Base-by-base conservation (phyloP, 2,797 vertebrate genomes). In the Cirrhinus mrigala region DNA sequence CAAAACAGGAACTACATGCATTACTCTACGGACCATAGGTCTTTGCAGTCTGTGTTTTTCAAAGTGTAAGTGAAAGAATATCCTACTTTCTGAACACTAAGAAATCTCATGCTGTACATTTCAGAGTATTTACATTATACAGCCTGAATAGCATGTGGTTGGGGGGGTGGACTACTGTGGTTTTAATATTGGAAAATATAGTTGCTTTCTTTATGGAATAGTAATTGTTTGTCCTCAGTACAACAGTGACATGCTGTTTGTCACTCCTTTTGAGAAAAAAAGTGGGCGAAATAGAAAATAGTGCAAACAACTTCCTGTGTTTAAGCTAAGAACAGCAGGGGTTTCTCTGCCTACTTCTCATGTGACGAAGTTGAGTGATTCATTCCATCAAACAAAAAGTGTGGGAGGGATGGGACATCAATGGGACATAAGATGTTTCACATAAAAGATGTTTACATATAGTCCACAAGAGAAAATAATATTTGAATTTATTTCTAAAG, bases 311-410 rank as follows among this genome's bases (percentile, higher is more conserved):
- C 79, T 75, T 71, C 48, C n/a, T 79, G 40, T 81, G 70, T 68
- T 83, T 85, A 82, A 82, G 68, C 60, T 81, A 46, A 54, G 76
- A 82, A 46, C 85, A 76, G 85, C 81, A 84, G 82, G 79, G 50
- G 33, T 18, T 48, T 20, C 20, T 58, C 73, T 68, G 56, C 87
- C 89, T 74, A 85, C 85, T 87, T 82, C 46, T 56, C 52, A 24
- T n/a, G 46, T 80, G 89, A 87, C 27, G 37, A 88, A 84, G 80
- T 82, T 46, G n/a, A 82, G 48, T 89, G 91, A 91, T 84, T 90
- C 90, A 90, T 82, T 37, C 14, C 50, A 50, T 64, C 79, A 74
- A 64, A 66, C 74, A 77, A 76, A 46, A 11, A n/a, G 46, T 4
- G 83, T 85, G 73, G 70, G 87, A 69, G 78, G 37, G n/a, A 85